Conservation (phyloP, 2,113 vertebrate species). For the Gymnocephalus cernua region DNA sequence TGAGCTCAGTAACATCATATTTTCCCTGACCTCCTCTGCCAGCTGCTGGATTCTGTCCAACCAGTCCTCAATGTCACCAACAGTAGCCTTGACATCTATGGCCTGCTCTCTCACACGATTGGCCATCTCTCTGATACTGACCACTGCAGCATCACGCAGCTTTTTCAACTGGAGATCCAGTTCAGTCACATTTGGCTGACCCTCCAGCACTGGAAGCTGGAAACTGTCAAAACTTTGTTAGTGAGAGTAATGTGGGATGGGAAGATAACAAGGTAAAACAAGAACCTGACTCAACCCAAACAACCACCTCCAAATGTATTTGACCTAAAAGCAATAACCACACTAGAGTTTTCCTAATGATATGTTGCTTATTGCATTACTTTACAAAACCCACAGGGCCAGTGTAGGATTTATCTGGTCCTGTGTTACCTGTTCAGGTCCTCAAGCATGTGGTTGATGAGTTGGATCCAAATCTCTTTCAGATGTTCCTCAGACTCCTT, state of each 20-base stretch:
- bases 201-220: conserved; percentile 87
- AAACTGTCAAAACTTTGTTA: conserved; percentile 63
- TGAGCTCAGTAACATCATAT: neutral
- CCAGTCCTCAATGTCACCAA: conserved; percentile 94
- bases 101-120: conserved; percentile 86
- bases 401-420: conserved; percentile 1
- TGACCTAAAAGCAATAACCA: neutral
- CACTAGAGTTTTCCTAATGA: neutral
- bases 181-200: conserved; percentile 88
- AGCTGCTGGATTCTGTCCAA: conserved; percentile 90
- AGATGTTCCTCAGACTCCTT: conserved; percentile 86
- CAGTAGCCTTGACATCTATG: conserved; percentile 86
- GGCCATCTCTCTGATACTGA: conserved; percentile 86
- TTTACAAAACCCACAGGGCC: neutral
- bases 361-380: neutral
- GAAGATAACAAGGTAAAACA: neutral
- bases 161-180: conserved; percentile 93
- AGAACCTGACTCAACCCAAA: neutral
- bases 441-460: conserved; percentile 91
- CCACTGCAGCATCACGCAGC: conserved; percentile 85
- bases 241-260: neutral
- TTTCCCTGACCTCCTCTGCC: conserved; percentile 89
- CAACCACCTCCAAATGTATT: neutral
- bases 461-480: conserved; percentile 89
- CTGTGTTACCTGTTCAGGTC: conserved; percentile 82